phyloP scores from a whole-genome alignment of 2,888 invertebrate species.

The Conistra vaccinii region DNA sequence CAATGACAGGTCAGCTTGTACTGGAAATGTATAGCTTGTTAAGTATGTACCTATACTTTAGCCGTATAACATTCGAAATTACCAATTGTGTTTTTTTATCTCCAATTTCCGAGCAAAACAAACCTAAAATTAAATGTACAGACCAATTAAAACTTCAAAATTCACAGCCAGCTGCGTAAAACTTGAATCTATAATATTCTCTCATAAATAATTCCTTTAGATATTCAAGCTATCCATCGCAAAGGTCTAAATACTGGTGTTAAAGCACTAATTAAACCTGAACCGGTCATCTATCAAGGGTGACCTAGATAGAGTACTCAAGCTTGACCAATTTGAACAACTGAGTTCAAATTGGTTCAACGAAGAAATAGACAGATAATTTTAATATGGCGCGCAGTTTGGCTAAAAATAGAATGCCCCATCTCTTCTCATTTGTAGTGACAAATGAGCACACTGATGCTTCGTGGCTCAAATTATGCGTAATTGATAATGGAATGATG shows the following conservation, averaged over 20 bases:
- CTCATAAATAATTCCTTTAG: slow-evolving; percentile 46
- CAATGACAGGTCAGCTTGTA: too few species aligned
- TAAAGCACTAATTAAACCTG: slow-evolving; percentile 65
- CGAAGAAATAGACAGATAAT: slow-evolving; percentile 49
- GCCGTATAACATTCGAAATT: background rate
- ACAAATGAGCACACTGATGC: slow-evolving; percentile 35
- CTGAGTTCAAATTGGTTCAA: slow-evolving; percentile 53
- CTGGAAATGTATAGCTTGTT: too few species aligned
- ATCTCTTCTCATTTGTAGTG: slow-evolving; percentile 30
- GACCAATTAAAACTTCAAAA: slow-evolving; percentile 29
- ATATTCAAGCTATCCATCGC: slow-evolving; percentile 61
- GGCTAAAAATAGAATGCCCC: slow-evolving; percentile 51
- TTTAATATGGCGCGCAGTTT: slow-evolving; percentile 34
- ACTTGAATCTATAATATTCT: slow-evolving; percentile 28
- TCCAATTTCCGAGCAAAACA: background rate
- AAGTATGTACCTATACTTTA: too few species aligned
- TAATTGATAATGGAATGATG: slow-evolving; percentile 16
- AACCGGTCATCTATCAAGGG: slow-evolving; percentile 71
- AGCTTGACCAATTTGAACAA: slow-evolving; percentile 48
- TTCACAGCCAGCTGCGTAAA: slow-evolving; percentile 12
- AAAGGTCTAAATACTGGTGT: slow-evolving; percentile 58
- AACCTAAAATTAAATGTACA: background rate
- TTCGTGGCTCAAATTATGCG: slow-evolving; percentile 28
- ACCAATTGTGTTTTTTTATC: background rate
- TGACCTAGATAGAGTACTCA: slow-evolving; percentile 69